Evolutionary conservation across 1,140 invertebrate genomes (phyloP).

Genomic region (Reticulitermes speratus): DNA sequence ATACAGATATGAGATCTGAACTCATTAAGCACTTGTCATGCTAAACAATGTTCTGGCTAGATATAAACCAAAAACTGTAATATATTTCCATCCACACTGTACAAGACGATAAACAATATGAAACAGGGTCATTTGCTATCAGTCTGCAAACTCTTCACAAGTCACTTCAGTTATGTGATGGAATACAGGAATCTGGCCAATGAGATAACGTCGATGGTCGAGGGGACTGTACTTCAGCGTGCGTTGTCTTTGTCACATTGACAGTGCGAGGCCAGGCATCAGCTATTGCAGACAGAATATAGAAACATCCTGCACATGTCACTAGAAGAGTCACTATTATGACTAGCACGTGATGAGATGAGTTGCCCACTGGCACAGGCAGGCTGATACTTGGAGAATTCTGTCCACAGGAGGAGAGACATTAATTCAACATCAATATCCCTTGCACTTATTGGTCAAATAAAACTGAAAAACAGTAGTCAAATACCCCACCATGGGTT

Average conservation of each 20-base stretch:
- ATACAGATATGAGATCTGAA: too few species aligned
- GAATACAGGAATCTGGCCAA: too few species aligned
- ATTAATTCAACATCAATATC: too few species aligned
- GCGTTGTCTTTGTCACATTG: not conserved
- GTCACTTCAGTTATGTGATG: too few species aligned
- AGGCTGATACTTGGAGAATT: not conserved
- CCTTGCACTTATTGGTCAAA: too few species aligned
- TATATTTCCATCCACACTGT: not conserved
- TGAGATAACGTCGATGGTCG: not conserved
- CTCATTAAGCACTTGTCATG: too few species aligned
- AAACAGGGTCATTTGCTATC: not conserved
- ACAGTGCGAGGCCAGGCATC: not conserved
- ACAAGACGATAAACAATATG: not conserved
- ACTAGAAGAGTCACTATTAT: conserved; percentile 2
- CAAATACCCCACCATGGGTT: too few species aligned
- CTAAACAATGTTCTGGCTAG: too few species aligned
- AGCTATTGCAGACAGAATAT: not conserved
- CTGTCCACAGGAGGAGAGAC: not conserved
- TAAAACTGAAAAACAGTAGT: too few species aligned
- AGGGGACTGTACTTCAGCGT: too few species aligned
- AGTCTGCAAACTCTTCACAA: not conserved
- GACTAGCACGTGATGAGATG: conserved; percentile 39
- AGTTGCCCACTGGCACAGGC: conserved; percentile 31
- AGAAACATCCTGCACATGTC: conserved; percentile 1
- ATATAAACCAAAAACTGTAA: not conserved